Percentiles rank a stretch among this genome's conserved stretches.
Evolutionary conservation across 37 sponge, comb jelly and placozoan species (phyloP).

Genomic region (Halisarca cf. caerulea): DNA sequence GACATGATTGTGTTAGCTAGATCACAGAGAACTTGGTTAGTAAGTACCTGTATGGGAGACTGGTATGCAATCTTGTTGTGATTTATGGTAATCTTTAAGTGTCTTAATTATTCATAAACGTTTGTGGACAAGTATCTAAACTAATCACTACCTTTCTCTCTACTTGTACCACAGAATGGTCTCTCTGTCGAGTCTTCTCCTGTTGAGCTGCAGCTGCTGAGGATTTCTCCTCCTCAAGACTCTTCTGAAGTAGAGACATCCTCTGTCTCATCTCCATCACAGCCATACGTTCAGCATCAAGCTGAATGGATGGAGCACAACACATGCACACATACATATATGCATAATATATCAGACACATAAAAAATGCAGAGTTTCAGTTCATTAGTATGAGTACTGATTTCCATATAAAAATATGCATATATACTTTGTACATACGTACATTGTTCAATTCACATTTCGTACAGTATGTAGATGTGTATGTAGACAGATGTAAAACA

Average conservation of each 20-base stretch:
- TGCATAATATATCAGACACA: not conserved
- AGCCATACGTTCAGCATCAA: constrained; percentile 1
- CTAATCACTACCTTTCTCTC: not conserved
- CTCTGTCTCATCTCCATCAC: not conserved
- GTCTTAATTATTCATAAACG: no score
- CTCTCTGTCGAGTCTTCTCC: not conserved
- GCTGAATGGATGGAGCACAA: not conserved
- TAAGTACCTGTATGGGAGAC: no score
- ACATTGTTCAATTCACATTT: no score
- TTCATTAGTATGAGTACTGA: no score
- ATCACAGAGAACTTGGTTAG: no score
- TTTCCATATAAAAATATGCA: no score
- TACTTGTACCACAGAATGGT: not conserved
- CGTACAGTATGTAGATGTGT: no score
- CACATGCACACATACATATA: not conserved
- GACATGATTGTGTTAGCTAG: no score
- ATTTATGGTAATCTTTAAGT: no score
- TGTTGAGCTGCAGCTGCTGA: not conserved
- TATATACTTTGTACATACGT: no score
- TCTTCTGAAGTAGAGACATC: not conserved
- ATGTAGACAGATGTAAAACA: not conserved
- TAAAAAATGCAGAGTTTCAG: not conserved
- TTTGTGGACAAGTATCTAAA: not conserved
- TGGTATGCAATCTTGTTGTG: no score
- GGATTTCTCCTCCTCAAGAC: not conserved